Evolutionary conservation across 2,113 vertebrate genomes (phyloP), one percentile per base, ranked within the genome.

Genomic region (Lasiurus cinereus): DNA sequence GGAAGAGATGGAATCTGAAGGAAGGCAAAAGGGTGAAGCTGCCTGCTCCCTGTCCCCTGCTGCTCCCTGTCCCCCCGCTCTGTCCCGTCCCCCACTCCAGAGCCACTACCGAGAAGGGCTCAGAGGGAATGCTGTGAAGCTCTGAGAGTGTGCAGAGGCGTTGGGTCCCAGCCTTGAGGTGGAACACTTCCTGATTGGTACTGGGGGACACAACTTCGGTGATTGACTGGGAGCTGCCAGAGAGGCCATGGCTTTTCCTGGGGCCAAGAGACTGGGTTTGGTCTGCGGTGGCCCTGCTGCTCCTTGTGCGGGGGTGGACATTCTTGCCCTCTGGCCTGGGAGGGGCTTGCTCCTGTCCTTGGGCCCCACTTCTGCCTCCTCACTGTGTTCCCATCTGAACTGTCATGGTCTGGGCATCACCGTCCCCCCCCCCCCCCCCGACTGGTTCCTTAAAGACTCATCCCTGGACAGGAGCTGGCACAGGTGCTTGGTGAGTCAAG

Each of bases 41-140:
- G 46, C 56, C 22, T 48, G 3, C 18, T 12, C 2, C 9, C 12
- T 5, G 21, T 59, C 59, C 59, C 64, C 22, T 5, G 14, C 50
- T 11, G 39, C 50, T 10, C 22, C 56, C 56, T n/a, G n/a, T n/a
- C 22, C 21, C 56, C 64, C 22, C 39, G 39, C 39, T 39, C 39
- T 39, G 39, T 11, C 59, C 22, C 52, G 3, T 21, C 7, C 2
- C 9, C 56, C 0, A 1, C 15, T 14, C 70, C 14, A 73, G 19
- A 82, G 74, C 39, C 7, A 12, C 22, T 64, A 19, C n/a, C 3
- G 8, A 9, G 24, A 82, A 80, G 19, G 52, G 19, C 22, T 24
- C 54, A 50, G 43, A 83, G 56, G 90, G 52, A 86, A 76, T 48
- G 70, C 50, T 89, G 43, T 43, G 56, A 19, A 95, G 74, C 62